These are phyloP conservation scores for Cyrtonyx montezumae DNA, from an alignment of 2,113 vertebrate species.

Conservation along the genomic window DNA sequence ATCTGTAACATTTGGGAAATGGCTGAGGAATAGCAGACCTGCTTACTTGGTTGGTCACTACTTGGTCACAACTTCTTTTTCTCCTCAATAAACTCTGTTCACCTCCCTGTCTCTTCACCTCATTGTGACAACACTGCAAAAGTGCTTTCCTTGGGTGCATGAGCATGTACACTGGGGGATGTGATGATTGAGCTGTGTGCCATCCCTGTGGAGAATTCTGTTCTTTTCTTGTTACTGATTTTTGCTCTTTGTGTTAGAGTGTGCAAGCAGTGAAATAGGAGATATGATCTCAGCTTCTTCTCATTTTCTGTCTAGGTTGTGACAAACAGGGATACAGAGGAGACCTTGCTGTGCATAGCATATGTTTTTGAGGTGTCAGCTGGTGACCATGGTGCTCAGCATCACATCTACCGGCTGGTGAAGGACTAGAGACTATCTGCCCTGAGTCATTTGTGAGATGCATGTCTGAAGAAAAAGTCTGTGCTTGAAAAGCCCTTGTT, in stretches of 20 bases:
- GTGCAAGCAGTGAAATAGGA: background rate
- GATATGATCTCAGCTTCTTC: background rate
- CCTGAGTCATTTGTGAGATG: slow-evolving; percentile 29
- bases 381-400: slow-evolving; percentile 92
- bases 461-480: slow-evolving; percentile 50
- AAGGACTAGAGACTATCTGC: slow-evolving; percentile 86
- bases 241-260: background rate
- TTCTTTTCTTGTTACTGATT: background rate
- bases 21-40: background rate
- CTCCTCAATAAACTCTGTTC: background rate
- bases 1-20: background rate
- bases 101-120: background rate
- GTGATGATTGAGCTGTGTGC: background rate
- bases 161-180: background rate
- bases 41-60: background rate
- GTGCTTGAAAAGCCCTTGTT: slow-evolving; percentile 52
- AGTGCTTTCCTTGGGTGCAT: background rate
- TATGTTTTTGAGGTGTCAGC: slow-evolving; percentile 96
- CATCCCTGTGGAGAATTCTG: background rate
- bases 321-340: slow-evolving; percentile 94
- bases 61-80: background rate
- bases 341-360: slow-evolving; percentile 92
- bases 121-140: background rate
- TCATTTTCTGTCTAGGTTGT: slow-evolving; percentile 84
- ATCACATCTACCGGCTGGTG: slow-evolving; percentile 95